These are phyloP conservation scores for Scartelaos histophorus DNA, from an alignment of 2,113 vertebrate species.

Conservation along the genomic window DNA sequence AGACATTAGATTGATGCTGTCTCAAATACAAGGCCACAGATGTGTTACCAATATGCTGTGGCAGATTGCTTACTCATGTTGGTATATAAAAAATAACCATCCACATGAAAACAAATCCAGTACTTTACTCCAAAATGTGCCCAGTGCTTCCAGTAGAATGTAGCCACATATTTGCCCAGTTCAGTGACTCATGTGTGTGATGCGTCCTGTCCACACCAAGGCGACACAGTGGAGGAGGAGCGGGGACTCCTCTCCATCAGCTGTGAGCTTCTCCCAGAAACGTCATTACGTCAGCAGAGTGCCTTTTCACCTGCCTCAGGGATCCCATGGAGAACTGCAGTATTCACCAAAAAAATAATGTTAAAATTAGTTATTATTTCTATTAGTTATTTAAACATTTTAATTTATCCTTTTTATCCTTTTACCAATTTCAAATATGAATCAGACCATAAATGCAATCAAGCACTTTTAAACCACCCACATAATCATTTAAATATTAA, in stretches of 20 bases:
- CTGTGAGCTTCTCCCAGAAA: constrained; percentile 67
- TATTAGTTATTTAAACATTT: too few species aligned
- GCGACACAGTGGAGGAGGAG: constrained; percentile 55
- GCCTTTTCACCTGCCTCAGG: constrained; percentile 56
- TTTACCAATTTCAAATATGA: too few species aligned
- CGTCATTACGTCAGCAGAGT: constrained; percentile 67
- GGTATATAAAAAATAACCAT: constrained; percentile 27
- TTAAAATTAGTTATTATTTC: neutral
- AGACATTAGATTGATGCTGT: constrained; percentile 30
- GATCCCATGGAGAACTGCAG: constrained; percentile 67
- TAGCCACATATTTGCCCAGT: constrained; percentile 19
- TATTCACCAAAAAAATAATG: constrained; percentile 9
- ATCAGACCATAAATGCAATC: neutral
- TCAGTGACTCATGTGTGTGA: constrained; percentile 39
- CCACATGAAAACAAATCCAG: constrained; percentile 18
- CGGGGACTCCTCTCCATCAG: constrained; percentile 73
- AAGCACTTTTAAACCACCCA: constrained; percentile 21
- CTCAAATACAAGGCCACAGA: constrained; percentile 40
- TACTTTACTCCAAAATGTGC: constrained; percentile 12
- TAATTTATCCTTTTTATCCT: too few species aligned
- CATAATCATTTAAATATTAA: constrained; percentile 54
- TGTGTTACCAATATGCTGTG: constrained; percentile 9
- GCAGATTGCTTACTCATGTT: constrained; percentile 17
- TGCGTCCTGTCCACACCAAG: constrained; percentile 48
- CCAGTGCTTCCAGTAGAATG: constrained; percentile 35